phyloP scores from a whole-genome alignment of 2,797 vertebrate species.

The Sebastes itinus region DNA sequence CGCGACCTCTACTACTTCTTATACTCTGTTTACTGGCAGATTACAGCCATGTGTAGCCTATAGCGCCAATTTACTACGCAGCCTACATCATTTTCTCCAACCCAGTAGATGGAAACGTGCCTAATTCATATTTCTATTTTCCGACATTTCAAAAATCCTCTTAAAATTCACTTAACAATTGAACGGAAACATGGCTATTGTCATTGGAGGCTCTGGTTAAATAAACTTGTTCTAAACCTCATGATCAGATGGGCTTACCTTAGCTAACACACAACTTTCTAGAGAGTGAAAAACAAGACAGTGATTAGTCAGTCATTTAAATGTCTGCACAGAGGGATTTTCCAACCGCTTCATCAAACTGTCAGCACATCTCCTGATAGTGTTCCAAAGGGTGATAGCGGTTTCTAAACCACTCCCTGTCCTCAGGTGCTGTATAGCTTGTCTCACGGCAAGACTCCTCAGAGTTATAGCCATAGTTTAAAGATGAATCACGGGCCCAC shows the following conservation, averaged over 20 bases:
- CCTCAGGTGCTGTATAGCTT: constrained; percentile 14
- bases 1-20: background rate
- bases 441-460: constrained; percentile 6
- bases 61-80: background rate
- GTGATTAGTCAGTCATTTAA: constrained; percentile 6
- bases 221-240: constrained; percentile 25
- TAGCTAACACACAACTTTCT: background rate
- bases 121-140: no score
- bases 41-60: background rate
- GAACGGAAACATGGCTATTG: constrained; percentile 18
- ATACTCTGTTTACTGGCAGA: background rate
- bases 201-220: constrained; percentile 67
- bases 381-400: background rate
- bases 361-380: constrained; percentile 14
- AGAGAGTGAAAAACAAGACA: background rate
- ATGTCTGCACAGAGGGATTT: background rate
- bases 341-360: constrained; percentile 6
- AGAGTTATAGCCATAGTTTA: constrained; percentile 34
- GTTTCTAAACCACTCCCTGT: constrained; percentile 27
- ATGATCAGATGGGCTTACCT: background rate
- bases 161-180: background rate
- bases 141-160: background rate
- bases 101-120: no score
- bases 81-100: no score
- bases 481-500: constrained; percentile 59